A percentile compares a stretch with the other conserved stretches of the same genome.
Evolutionary conservation across 2,113 vertebrate species (phyloP).

Genomic region (Limnothrissa miodon): DNA sequence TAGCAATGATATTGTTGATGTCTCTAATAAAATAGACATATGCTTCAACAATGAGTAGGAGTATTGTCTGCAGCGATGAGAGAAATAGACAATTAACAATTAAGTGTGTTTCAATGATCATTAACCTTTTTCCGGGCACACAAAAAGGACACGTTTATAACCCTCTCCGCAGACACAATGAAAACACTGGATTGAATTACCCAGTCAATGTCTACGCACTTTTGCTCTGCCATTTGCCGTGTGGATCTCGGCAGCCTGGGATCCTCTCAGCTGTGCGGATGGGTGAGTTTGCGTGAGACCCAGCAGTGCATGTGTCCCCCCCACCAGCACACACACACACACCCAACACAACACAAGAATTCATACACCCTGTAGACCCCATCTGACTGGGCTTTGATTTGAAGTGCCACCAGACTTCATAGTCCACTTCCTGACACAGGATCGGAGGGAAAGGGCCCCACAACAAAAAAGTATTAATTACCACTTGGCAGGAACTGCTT

Average conservation of each 20-base stretch:
- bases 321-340: too few species aligned
- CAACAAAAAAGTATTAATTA: slow-evolving; percentile 61
- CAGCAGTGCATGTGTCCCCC: neutral
- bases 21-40: neutral
- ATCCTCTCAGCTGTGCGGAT: slow-evolving; percentile 12
- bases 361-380: neutral
- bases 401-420: neutral
- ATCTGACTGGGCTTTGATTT: slow-evolving; percentile 13
- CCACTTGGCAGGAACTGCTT: slow-evolving; percentile 58
- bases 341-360: too few species aligned
- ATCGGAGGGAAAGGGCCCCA: slow-evolving; percentile 21
- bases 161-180: too few species aligned
- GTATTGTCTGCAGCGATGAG: neutral
- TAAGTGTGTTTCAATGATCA: neutral
- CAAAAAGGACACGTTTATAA: too few species aligned
- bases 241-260: neutral
- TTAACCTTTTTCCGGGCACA: neutral
- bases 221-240: neutral
- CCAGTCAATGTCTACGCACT: neutral
- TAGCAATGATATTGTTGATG: neutral
- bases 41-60: neutral
- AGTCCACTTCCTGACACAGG: slow-evolving; percentile 19
- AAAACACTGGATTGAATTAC: neutral
- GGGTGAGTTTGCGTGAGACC: neutral
- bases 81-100: neutral